phyloP scores from a whole-genome alignment of 2,113 vertebrate genomes.

The Aptenodytes patagonicus region DNA sequence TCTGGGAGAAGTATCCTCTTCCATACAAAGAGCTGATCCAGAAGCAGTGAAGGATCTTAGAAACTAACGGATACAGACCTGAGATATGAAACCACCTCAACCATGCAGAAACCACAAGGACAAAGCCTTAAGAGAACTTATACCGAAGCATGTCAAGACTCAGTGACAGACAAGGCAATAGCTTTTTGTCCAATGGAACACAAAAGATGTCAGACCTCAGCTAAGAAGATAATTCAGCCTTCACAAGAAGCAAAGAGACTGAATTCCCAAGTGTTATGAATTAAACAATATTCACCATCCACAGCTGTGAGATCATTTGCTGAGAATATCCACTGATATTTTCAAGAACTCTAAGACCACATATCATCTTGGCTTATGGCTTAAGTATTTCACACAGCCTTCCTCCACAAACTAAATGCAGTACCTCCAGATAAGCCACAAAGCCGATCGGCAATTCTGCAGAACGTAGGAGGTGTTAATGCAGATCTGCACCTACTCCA shows the following conservation, averaged over 20 bases:
- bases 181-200: neutral
- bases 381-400: neutral
- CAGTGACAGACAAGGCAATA: neutral
- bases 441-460: rapidly evolving
- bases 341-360: neutral
- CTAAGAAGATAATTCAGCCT: neutral
- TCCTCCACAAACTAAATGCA: neutral
- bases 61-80: neutral
- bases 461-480: neutral
- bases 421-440: neutral
- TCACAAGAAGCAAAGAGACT: neutral
- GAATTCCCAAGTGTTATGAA: neutral
- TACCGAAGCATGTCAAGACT: rapidly evolving
- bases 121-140: neutral
- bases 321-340: neutral
- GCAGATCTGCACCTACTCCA: neutral
- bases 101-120: neutral
- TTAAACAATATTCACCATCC: neutral
- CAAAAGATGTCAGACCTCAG: neutral
- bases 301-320: neutral
- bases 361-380: neutral
- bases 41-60: neutral
- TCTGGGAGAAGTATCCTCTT: neutral
- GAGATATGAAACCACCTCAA: neutral
- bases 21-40: neutral